Evolutionary conservation across 1,140 invertebrate genomes (phyloP).

Genomic region (Magallana angulata): DNA sequence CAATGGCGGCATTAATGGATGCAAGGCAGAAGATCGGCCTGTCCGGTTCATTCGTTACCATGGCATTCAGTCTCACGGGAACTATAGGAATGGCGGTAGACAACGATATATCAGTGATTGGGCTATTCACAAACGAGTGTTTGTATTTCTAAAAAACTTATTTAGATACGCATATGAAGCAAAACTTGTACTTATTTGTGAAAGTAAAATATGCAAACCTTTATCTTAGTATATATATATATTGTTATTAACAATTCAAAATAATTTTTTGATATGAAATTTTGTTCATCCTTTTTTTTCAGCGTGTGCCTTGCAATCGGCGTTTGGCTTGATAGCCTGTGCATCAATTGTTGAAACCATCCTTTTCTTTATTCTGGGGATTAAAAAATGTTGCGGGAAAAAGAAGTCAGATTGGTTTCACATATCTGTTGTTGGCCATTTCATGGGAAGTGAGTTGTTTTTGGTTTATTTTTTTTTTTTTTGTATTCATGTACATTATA

Average conservation of each 20-base stretch:
- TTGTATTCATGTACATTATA: no score
- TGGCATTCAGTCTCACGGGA: not conserved
- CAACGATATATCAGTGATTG: not conserved
- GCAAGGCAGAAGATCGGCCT: slow-evolving; percentile 10
- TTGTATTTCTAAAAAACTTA: not conserved
- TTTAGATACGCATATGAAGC: no score
- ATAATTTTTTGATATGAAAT: no score
- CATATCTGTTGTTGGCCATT: slow-evolving; percentile 10
- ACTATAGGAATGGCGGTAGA: not conserved
- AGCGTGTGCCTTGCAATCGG: not conserved
- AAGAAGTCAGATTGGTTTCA: slow-evolving; percentile 21
- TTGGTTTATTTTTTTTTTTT: not conserved
- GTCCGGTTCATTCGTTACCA: not conserved
- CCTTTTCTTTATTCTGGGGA: not conserved
- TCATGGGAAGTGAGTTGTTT: not conserved
- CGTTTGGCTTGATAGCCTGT: slow-evolving; percentile 20
- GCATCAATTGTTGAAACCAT: not conserved
- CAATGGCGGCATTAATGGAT: not conserved
- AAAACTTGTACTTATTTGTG: no score
- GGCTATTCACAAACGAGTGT: not conserved
- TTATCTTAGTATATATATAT: no score
- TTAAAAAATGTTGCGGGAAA: not conserved
- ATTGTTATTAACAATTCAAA: no score
- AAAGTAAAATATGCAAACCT: no score
- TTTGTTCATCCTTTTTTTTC: not conserved